Conservation (phyloP, 2,797 vertebrate genomes). For the Lithobates sylvaticus region DNA sequence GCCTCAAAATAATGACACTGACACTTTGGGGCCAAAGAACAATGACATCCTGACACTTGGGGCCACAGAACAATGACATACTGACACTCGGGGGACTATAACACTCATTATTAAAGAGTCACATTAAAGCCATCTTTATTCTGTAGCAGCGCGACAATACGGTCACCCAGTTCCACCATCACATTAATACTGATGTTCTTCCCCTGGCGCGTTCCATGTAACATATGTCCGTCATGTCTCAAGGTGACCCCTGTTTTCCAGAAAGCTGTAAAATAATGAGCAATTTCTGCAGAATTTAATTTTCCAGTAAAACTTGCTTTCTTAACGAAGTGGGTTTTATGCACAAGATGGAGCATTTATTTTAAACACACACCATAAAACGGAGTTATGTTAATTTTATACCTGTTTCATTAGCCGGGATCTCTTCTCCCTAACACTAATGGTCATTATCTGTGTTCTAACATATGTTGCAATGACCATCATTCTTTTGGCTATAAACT, state of each 20-base stretch:
- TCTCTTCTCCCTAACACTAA: conserved; percentile 51
- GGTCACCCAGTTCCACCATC: background rate
- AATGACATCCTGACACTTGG: too few relatives aligned
- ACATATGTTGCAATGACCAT: conserved; percentile 60
- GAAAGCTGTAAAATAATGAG: background rate
- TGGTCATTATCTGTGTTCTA: conserved; percentile 58
- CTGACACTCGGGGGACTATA: too few relatives aligned
- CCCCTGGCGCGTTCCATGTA: background rate
- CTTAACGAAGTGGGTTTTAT: conserved; percentile 31
- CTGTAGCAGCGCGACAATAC: too few relatives aligned
- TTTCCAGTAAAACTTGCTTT: background rate
- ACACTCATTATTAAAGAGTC: too few relatives aligned
- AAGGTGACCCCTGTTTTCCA: background rate
- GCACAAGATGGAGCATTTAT: conserved; percentile 53
- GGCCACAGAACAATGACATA: too few relatives aligned
- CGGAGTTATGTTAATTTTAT: conserved; percentile 54
- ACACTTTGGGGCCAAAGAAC: too few relatives aligned
- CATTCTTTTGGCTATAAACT: conserved; percentile 53
- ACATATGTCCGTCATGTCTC: background rate
- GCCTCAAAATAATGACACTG: too few relatives aligned
- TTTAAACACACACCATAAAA: conserved; percentile 53
- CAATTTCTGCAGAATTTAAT: background rate
- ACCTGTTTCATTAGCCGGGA: conserved; percentile 51
- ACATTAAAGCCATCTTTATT: too few relatives aligned
- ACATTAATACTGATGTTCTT: background rate